Evolutionary conservation across 2,888 invertebrate genomes (phyloP), one percentile per base, ranked within the genome.

Genomic region (Ashinkailepas kermadecensis): DNA sequence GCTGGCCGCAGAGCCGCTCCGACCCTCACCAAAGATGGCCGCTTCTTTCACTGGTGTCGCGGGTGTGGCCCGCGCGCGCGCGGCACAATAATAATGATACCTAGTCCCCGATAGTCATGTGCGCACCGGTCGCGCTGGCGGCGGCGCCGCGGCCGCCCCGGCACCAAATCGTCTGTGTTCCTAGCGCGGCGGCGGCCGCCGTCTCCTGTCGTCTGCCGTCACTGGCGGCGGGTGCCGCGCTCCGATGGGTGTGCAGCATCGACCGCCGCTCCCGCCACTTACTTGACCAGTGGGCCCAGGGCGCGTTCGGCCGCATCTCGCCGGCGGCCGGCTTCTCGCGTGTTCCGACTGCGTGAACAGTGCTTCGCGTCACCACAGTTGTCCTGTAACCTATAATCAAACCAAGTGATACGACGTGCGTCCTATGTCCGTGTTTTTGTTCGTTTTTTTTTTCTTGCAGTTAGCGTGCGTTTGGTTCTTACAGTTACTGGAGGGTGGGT

Each of bases 61-160:
- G 74, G 54, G 54, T 21, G 74, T 9, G 54, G 7, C 54, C 39
- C 70, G 70, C 54, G 39, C 54, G 39, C 54, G 74, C 23, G n/a
- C 54, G 13, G 54, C 9, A n/a, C 11, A 70, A 54, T 74, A 54
- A 74, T 74, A 74, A 74, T 74, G 25, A 4, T 74, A 54, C 74
- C 74, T 74, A 74, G 74, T 74, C 74, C 54, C 54, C 54, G 74
- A 54, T 74, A 74, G 74, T 74, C 74, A 74, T 74, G 74, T 39
- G 39, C 39, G 39, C 39, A 39, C 39, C 1, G 39, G 39, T 4
- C 4, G 39, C 39, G 39, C 2, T 4, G 1, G 39, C 39, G 18
- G 4, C 15, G 74, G 54, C 74, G 6, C 18, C 21, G 54, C 1
- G 23, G 39, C 25, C 12, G 3, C 7, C 18, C 15, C 18, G 54